These are phyloP conservation scores for Dolichoris vasculosae DNA, from an alignment of 1,140 invertebrate species.

Conservation along the genomic window DNA sequence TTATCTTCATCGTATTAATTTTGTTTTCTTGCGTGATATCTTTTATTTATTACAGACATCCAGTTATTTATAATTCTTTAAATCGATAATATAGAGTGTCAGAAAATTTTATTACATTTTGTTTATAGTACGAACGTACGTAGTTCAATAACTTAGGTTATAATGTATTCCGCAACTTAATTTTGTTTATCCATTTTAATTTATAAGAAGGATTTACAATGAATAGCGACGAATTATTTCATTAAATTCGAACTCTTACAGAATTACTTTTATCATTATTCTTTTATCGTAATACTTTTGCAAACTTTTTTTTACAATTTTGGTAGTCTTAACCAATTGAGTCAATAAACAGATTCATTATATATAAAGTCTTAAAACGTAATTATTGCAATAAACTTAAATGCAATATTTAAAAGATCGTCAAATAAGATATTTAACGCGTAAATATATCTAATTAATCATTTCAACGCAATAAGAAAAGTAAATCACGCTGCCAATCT, in stretches of 20 bases:
- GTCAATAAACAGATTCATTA: slow-evolving; percentile 35
- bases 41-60: slow-evolving; percentile 75
- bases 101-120: slow-evolving; percentile 65
- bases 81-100: slow-evolving; percentile 70
- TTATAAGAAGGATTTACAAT: slow-evolving; percentile 65
- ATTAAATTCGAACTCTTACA: slow-evolving; percentile 65
- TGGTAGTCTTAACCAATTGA: slow-evolving; percentile 31
- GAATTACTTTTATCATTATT: slow-evolving; percentile 58
- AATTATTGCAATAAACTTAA: background rate
- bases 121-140: slow-evolving; percentile 28
- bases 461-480: background rate
- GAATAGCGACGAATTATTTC: slow-evolving; percentile 60
- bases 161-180: slow-evolving; percentile 29
- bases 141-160: slow-evolving; percentile 39
- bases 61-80: slow-evolving; percentile 73
- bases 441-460: background rate
- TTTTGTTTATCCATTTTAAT: slow-evolving; percentile 55
- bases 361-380: background rate
- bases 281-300: slow-evolving; percentile 34
- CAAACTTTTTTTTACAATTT: slow-evolving; percentile 32
- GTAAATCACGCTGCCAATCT: background rate
- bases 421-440: background rate
- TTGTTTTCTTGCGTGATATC: slow-evolving; percentile 67
- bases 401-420: background rate
- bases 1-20: slow-evolving; percentile 54